Conservation (phyloP, 2,888 invertebrate genomes). For the Hoplodrina blanda region DNA sequence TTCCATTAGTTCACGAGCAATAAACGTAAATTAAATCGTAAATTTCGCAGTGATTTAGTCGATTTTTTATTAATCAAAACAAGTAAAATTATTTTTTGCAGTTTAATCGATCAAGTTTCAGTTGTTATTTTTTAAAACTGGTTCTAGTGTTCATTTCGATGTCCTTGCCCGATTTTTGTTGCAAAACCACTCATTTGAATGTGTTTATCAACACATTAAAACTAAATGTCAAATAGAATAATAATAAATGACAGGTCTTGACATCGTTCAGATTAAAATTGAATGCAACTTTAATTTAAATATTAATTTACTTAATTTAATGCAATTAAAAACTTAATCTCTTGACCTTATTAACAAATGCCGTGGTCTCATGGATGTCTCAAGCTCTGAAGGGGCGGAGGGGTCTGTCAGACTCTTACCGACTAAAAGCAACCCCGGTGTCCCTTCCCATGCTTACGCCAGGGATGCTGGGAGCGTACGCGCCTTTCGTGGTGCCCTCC, state of each 20-base stretch:
- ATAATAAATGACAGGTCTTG: conserved; percentile 11
- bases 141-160: conserved; percentile 55
- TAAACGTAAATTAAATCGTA: background rate
- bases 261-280: conserved; percentile 14
- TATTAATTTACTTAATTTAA: conserved; percentile 1
- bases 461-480: too few species aligned
- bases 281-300: conserved; percentile 12
- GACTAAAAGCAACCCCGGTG: too few species aligned
- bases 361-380: too few species aligned
- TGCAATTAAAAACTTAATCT: background rate
- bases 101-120: conserved; percentile 29
- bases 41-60: too few species aligned
- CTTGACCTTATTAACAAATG: background rate
- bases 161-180: conserved; percentile 63
- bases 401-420: too few species aligned
- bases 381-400: too few species aligned
- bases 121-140: conserved; percentile 39
- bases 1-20: conserved; percentile 21
- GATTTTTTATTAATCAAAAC: conserved; percentile 16
- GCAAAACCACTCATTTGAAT: conserved; percentile 38
- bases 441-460: too few species aligned
- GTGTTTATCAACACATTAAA: conserved; percentile 33
- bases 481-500: too few species aligned
- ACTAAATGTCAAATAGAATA: conserved; percentile 36
- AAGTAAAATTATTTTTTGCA: conserved; percentile 5